These are phyloP conservation scores for Danio jaintianensis DNA, from an alignment of 2,797 vertebrate genomes.

Conservation along the genomic window DNA sequence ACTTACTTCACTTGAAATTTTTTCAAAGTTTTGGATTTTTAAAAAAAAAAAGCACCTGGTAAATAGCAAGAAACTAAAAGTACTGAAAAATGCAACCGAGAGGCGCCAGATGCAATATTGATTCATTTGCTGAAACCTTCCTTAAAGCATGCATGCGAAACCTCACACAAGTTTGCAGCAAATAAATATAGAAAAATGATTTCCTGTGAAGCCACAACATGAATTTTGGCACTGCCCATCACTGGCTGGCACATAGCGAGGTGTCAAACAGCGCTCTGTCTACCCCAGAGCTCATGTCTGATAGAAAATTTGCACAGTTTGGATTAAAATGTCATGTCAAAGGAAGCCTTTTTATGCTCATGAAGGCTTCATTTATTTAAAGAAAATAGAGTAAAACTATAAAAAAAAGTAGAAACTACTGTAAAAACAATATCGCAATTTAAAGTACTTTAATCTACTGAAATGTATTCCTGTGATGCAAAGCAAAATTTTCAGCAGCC, in stretches of 20 bases:
- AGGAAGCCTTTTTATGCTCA: background rate
- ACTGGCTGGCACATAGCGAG: constrained; percentile 61
- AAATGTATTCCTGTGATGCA: background rate
- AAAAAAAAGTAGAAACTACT: no score
- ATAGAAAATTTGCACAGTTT: background rate
- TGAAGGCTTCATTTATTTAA: background rate
- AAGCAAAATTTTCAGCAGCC: background rate
- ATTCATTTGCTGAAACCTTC: background rate
- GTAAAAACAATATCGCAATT: background rate
- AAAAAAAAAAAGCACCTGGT: background rate
- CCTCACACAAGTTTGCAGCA: background rate
- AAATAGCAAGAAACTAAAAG: constrained; percentile 4
- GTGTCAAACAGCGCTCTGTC: constrained; percentile 66
- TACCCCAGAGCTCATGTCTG: constrained; percentile 9
- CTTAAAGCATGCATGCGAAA: constrained; percentile 1
- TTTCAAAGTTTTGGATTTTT: background rate
- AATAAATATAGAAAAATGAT: background rate
- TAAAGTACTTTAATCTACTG: background rate
- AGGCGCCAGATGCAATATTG: background rate
- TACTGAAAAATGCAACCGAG: background rate
- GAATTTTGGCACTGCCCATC: background rate
- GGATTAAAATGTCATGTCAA: background rate
- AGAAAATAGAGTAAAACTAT: background rate
- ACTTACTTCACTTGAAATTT: background rate
- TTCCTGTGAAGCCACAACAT: background rate